These are phyloP conservation scores for Brachionus angularis DNA, from an alignment of 1,140 invertebrate genomes.

Conservation along the genomic window DNA sequence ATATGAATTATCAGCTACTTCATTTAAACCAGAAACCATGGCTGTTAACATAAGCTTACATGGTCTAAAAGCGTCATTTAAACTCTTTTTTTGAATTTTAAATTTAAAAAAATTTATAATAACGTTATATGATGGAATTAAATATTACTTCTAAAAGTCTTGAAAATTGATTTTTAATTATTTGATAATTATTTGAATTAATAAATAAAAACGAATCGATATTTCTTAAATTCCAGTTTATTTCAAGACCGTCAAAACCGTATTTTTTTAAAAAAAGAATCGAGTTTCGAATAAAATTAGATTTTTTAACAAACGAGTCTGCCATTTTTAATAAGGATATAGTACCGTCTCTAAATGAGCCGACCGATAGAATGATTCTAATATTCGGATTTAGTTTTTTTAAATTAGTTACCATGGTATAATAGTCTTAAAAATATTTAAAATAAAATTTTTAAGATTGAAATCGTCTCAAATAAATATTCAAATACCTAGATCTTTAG, in stretches of 20 bases:
- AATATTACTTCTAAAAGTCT: neutral
- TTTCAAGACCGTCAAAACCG: slow-evolving; percentile 7
- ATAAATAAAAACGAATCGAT: neutral
- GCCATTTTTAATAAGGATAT: slow-evolving; percentile 9
- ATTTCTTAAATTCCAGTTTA: slow-evolving; percentile 36
- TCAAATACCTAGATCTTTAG: neutral
- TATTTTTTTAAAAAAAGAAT: slow-evolving; percentile 15
- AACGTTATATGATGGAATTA: neutral
- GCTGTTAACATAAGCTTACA: slow-evolving; percentile 1
- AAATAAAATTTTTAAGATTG: too few relatives aligned
- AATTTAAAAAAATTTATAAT: neutral
- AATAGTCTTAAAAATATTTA: too few relatives aligned
- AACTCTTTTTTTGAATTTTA: neutral
- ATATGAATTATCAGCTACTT: slow-evolving; percentile 24
- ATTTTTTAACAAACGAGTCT: slow-evolving; percentile 7
- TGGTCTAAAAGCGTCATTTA: neutral
- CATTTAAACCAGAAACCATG: neutral
- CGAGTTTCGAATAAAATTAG: slow-evolving; percentile 7
- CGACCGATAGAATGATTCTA: neutral
- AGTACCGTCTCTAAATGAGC: neutral
- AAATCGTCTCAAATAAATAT: too few relatives aligned
- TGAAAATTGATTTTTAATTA: neutral
- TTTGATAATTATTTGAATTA: neutral
- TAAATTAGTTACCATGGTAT: slow-evolving; percentile 9
- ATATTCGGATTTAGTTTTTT: neutral